A percentile compares a stretch with the other conserved stretches of the same genome.
These are phyloP conservation scores for Noctua fimbriata DNA, from an alignment of 2,888 invertebrate species.

Conservation along the genomic window DNA sequence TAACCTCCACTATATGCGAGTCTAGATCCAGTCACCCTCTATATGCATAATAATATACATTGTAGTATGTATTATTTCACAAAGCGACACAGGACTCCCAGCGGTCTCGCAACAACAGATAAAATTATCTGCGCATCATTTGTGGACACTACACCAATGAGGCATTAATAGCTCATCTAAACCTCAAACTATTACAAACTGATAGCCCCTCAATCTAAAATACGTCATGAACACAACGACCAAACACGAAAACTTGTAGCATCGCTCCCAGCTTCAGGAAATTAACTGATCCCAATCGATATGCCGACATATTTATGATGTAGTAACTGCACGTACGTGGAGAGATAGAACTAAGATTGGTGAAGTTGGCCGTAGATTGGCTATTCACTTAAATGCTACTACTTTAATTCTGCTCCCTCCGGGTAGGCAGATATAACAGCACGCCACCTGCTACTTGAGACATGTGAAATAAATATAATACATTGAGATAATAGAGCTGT, in stretches of 20 bases:
- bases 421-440: background rate
- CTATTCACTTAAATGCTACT: background rate
- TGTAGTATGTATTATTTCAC: no score
- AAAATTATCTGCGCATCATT: background rate
- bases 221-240: background rate
- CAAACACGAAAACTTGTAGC: slow-evolving; percentile 24
- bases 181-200: background rate
- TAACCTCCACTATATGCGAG: no score
- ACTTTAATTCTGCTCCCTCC: no score
- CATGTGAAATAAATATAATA: background rate
- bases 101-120: background rate
- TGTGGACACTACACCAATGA: background rate
- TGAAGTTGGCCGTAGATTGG: background rate
- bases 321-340: background rate
- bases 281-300: slow-evolving; percentile 51
- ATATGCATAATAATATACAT: no score
- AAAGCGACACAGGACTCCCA: background rate
- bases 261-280: slow-evolving; percentile 27
- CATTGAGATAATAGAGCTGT: background rate
- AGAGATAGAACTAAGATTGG: slow-evolving; percentile 10
- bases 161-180: background rate
- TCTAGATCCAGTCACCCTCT: no score
- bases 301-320: slow-evolving; percentile 31
- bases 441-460: background rate
- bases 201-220: slow-evolving; percentile 25